phyloP scores from a whole-genome alignment of 2,888 invertebrate genomes.

The Graphium colonna region DNA sequence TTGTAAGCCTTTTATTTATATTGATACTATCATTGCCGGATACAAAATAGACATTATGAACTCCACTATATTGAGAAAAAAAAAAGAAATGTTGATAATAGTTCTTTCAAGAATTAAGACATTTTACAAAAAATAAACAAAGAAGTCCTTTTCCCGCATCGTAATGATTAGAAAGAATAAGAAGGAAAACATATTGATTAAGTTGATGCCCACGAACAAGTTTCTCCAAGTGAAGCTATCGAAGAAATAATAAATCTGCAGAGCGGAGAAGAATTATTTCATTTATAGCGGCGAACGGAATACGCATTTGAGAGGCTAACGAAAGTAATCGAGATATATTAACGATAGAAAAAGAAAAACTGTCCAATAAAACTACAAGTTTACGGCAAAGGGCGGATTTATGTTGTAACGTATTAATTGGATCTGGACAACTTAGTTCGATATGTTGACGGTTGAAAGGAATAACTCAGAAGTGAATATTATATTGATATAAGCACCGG shows the following conservation, averaged over 20 bases:
- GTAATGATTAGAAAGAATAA: too few species aligned
- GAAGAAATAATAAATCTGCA: slow-evolving; percentile 5
- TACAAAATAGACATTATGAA: neutral
- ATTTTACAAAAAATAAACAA: too few species aligned
- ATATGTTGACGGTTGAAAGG: neutral
- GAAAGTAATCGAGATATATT: slow-evolving; percentile 73
- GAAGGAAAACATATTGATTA: neutral
- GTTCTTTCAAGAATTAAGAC: too few species aligned
- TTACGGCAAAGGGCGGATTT: slow-evolving; percentile 37
- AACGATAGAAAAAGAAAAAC: slow-evolving; percentile 68
- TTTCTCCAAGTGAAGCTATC: neutral
- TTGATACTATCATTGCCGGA: neutral
- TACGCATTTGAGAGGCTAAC: slow-evolving; percentile 61
- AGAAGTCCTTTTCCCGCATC: too few species aligned
- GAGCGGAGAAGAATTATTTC: slow-evolving; percentile 2
- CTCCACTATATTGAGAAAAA: too few species aligned
- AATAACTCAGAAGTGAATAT: neutral
- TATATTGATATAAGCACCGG: too few species aligned
- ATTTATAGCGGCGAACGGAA: neutral
- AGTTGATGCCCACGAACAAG: neutral
- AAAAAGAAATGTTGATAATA: too few species aligned
- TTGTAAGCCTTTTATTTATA: neutral
- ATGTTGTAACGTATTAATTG: slow-evolving; percentile 54
- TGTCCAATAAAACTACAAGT: slow-evolving; percentile 68
- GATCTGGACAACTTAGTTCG: slow-evolving; percentile 32